A percentile compares a stretch with the other conserved stretches of the same genome.
Conservation (phyloP, 2,113 vertebrate genomes). For the Phylloscopus trochilus region DNA sequence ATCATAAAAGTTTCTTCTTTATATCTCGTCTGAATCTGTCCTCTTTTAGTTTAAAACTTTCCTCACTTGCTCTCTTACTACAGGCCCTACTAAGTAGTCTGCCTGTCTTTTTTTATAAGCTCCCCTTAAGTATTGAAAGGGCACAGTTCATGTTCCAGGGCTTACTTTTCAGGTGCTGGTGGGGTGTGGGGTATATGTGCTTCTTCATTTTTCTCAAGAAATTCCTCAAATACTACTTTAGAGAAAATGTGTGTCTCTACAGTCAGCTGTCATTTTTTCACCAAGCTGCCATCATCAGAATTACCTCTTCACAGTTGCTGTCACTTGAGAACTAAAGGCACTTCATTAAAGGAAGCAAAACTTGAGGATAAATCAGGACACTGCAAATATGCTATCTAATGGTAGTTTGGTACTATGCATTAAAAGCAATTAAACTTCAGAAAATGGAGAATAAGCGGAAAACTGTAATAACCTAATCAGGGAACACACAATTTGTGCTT, state of each 20-base stretch:
- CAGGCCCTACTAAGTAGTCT: neutral
- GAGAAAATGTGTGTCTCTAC: neutral
- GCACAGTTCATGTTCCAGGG: neutral
- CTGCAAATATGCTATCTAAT: neutral
- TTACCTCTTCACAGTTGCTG: neutral
- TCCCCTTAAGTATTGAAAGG: neutral
- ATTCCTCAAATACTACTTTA: neutral
- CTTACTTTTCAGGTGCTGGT: neutral
- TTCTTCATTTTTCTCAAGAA: neutral
- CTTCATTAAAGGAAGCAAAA: neutral
- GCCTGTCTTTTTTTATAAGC: neutral
- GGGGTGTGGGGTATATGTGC: neutral
- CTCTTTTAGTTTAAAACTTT: neutral
- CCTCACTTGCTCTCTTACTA: accelerated
- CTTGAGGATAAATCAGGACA: neutral
- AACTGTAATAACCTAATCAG: neutral
- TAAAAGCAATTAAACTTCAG: neutral
- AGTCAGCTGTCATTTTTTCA: neutral
- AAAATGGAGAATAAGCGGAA: neutral
- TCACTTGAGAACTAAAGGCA: neutral
- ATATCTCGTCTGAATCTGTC: neutral
- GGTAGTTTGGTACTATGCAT: neutral
- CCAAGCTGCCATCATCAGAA: neutral
- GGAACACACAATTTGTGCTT: neutral
- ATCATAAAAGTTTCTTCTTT: neutral